Base-by-base conservation (phyloP, 1,140 invertebrate species). In the Euwallacea similis region DNA sequence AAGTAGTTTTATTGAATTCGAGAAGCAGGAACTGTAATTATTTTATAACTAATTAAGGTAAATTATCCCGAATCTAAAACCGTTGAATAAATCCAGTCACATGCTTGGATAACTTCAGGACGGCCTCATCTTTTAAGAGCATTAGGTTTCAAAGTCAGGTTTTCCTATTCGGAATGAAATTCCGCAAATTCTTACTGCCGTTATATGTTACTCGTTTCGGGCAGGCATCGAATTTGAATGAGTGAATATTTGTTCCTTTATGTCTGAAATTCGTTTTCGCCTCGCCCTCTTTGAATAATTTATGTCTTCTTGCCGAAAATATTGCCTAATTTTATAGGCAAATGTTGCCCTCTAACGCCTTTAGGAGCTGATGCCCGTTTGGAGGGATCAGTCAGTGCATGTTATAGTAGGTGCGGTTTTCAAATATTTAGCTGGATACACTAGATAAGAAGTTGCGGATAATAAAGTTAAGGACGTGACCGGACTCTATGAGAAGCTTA, bases 141-240 rank as follows among this genome's bases (percentile, higher is more conserved):
- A 56, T 13, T 56, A 56, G 54, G 54, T 56, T 56, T 56, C 7
- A 56, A 55, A 56, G 54, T 21, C n/a, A 56, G 54, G 54, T 56
- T 56, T 16, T 15, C 16, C 16, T 21, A 56, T 56, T 15, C 11
- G 8, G 54, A n/a, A 56, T 15, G 16, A 16, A 9, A 56, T 56
- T 56, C 54, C 46, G 2, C 3, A 56, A 56, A 56, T 56, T 56
- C 16, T 16, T 56, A 15, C n/a, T 21, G 16, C 54, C 9, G 54
- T 56, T 15, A 21, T 56, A 21, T 56, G 16, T 56, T 56, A 21
- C 16, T 16, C 54, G 11, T 56, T 56, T 56, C 2, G 16, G 8
- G 11, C 54, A 9, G 54, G 8, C 1, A 56, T 56, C 54, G 54
- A n/a, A 56, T 56, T 56, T 56, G 54, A 56, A 56, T 56, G 16